Evolutionary conservation across 1,140 invertebrate genomes (phyloP).

Genomic region (Bombus vancouverensis): DNA sequence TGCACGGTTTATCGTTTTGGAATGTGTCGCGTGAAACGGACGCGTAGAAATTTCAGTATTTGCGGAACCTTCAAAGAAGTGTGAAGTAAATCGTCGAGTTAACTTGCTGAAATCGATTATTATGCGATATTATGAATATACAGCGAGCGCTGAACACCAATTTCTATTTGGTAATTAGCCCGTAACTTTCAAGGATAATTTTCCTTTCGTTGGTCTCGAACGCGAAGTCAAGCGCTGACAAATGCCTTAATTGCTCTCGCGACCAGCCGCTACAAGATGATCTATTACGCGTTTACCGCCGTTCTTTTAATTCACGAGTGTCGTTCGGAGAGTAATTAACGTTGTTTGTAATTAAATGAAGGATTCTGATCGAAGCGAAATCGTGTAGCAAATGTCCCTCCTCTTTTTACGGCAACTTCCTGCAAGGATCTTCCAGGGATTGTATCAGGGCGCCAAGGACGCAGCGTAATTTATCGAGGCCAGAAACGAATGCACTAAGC

Average conservation of each 20-base stretch:
- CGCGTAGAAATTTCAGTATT: background rate
- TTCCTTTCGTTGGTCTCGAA: background rate
- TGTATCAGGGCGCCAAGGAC: background rate
- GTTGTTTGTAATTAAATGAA: constrained; percentile 2
- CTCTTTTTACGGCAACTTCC: background rate
- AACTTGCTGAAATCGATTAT: background rate
- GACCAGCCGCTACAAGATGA: background rate
- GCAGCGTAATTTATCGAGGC: constrained; percentile 40
- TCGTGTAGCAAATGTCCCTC: background rate
- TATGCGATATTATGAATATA: background rate
- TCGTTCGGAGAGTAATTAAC: background rate
- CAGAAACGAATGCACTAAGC: constrained; percentile 10
- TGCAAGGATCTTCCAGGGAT: background rate
- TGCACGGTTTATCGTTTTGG: background rate
- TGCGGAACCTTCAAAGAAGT: background rate
- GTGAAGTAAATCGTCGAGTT: background rate
- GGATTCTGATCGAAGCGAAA: background rate
- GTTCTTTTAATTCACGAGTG: constrained; percentile 9
- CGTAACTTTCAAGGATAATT: background rate
- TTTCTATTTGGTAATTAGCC: background rate
- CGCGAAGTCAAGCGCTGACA: too few species aligned
- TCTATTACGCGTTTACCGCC: background rate
- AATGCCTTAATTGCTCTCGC: background rate
- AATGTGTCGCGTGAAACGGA: background rate
- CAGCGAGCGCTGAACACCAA: background rate